Base-by-base conservation (phyloP, 2,113 vertebrate species). In the Campylomormyrus tamandua region DNA sequence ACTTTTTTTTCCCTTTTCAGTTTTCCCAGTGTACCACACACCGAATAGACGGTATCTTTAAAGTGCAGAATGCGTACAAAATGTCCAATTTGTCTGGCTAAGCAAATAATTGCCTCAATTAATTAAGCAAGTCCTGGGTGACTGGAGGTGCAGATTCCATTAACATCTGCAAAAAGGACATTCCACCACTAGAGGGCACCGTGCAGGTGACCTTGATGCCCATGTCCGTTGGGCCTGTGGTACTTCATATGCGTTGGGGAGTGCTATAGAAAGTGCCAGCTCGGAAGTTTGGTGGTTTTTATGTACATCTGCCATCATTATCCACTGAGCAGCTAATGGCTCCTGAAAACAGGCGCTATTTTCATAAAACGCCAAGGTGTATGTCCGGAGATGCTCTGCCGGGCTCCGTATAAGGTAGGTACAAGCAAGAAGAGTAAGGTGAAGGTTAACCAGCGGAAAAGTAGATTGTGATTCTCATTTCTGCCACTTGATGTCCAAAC, bases 41-140 rank as follows among this genome's bases (percentile, higher is more conserved):
- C 89, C 87, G 92, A 93, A 95, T 93, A 91, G 93, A 92, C 92
- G 94, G 94, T 95, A 92, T 93, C 91, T 91, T 90, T 93, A 95
- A 96, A 95, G 89, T 95, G 95, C 93, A 91, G 91, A 94, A 93
- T 91, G 92, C 93, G 93, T 94, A 95, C 94, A 95, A 95, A 95
- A 94, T 89, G 83, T 92, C 93, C 93, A 95, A 94, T 96, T 95
- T 95, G 94, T 95, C 94, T 92, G 94, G 94, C 94, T 95, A 96
- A 96, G 95, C 95, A 96, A 96, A 96, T 96, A 95, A 95, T 96
- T 95, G 95, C 95, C 93, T 93, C 90, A 91, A 95, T 95, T 96
- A 96, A 96, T 96, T 95, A 95, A 92, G 93, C 94, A 94, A 94
- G 93, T 93, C 93, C 93, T 93, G 93, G 93, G 94, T 94, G 94